Conservation (phyloP, 23 tunicate genomes). For the Halocynthia aurantium region DNA sequence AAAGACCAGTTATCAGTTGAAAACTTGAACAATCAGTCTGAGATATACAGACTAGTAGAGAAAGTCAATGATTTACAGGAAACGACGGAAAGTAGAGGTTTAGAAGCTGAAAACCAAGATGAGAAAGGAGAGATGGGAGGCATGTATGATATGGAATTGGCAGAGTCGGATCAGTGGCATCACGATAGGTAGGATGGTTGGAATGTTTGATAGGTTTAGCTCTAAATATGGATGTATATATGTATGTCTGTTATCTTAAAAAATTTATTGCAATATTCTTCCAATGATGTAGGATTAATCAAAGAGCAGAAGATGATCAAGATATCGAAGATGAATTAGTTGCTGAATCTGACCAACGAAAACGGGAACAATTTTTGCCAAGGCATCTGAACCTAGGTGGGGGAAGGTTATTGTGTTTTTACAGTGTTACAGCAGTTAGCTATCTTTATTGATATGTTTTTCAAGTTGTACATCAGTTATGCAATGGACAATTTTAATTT, state of each 20-base stretch:
- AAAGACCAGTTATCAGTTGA: too few species aligned
- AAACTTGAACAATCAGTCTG: too few species aligned
- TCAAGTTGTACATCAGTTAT: not conserved
- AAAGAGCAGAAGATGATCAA: conserved; percentile 8
- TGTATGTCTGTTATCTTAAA: not conserved
- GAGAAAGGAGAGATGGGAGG: not conserved
- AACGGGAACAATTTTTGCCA: not conserved
- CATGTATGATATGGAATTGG: conserved; percentile 2
- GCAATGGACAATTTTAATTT: not conserved
- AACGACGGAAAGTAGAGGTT: not conserved
- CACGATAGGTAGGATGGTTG: conserved; percentile 3
- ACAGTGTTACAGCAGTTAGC: not conserved
- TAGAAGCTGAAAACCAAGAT: not conserved
- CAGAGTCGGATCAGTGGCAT: conserved; percentile 27
- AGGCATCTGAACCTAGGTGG: not conserved
- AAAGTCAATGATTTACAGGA: not conserved
- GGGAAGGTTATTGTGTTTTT: not conserved
- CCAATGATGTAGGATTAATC: not conserved
- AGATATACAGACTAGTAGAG: too few species aligned
- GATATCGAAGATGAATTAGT: not conserved
- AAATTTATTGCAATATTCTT: not conserved
- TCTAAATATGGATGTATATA: too few species aligned
- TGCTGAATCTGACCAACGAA: not conserved
- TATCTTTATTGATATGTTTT: not conserved
- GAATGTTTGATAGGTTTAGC: not conserved